Evolutionary conservation across 2,113 vertebrate genomes (phyloP).

Genomic region (Corydoras maculifer): DNA sequence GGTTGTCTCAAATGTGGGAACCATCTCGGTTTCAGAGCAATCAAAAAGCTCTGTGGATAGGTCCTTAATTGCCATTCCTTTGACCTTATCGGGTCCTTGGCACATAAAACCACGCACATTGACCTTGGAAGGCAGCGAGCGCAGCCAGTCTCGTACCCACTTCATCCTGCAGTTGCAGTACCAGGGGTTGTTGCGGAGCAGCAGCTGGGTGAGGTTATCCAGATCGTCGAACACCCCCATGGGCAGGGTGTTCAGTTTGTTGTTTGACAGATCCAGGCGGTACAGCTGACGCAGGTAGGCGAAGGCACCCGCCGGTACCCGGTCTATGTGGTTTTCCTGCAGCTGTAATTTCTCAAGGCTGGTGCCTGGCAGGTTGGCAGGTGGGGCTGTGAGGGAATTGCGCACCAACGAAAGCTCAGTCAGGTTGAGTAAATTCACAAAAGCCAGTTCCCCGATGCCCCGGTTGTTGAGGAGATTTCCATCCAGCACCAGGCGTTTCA

Average conservation of each 20-base stretch:
- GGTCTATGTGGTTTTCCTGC: conserved; percentile 97
- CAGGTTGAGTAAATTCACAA: conserved; percentile 88
- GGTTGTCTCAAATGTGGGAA: conserved; percentile 75
- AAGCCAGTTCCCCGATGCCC: conserved; percentile 89
- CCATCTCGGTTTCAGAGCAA: conserved; percentile 71
- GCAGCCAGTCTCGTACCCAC: conserved; percentile 96
- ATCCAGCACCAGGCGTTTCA: conserved; percentile 93
- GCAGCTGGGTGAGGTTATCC: conserved; percentile 95
- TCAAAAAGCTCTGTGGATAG: conserved; percentile 85
- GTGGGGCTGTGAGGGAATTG: conserved; percentile 88
- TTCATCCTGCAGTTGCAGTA: conserved; percentile 97
- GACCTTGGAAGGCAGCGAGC: conserved; percentile 82
- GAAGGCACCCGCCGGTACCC: conserved; percentile 85
- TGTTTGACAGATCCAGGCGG: conserved; percentile 92
- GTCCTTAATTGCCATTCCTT: conserved; percentile 98
- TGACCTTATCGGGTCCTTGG: conserved; percentile 94
- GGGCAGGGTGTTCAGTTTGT: conserved; percentile 94
- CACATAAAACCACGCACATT: conserved; percentile 99
- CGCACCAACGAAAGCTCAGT: conserved; percentile 92
- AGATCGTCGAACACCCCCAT: conserved; percentile 93
- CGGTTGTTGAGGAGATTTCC: conserved; percentile 95
- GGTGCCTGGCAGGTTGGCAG: conserved; percentile 85
- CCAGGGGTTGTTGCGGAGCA: conserved; percentile 97
- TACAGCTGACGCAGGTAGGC: conserved; percentile 90
- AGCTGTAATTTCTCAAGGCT: conserved; percentile 92